phyloP scores from a whole-genome alignment of 2,113 vertebrate genomes.

The Mormyrus lacerda region DNA sequence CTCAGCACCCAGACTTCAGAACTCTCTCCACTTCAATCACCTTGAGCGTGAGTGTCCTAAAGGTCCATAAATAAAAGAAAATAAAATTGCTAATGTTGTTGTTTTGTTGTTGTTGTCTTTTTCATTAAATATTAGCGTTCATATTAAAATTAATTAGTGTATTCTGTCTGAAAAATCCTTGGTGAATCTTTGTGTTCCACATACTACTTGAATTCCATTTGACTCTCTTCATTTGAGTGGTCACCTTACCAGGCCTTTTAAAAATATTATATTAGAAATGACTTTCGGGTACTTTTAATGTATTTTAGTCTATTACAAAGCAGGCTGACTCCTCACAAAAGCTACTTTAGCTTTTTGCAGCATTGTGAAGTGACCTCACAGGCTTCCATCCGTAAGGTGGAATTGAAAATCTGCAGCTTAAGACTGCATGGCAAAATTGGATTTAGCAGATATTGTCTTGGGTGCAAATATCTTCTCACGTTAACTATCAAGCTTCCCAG shows the following conservation, averaged over 20 bases:
- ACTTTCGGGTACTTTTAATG: not conserved
- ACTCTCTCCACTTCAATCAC: not conserved
- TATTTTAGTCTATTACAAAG: not conserved
- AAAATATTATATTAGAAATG: not conserved
- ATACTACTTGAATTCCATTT: not conserved
- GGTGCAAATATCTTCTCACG: not conserved
- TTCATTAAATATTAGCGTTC: too few relatives aligned
- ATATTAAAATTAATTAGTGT: not conserved
- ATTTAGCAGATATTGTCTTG: conserved; percentile 6
- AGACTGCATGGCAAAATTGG: not conserved
- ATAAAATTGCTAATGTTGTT: not conserved
- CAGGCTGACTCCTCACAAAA: not conserved
- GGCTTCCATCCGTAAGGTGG: not conserved
- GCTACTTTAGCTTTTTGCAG: not conserved
- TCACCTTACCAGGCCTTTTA: not conserved
- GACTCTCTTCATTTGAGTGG: not conserved
- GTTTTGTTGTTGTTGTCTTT: not conserved
- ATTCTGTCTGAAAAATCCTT: not conserved
- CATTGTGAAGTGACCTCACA: not conserved
- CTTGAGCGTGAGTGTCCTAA: not conserved
- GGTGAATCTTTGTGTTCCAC: not conserved
- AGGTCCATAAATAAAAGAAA: not conserved
- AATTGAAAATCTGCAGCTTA: conserved; percentile 10
- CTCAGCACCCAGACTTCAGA: not conserved
- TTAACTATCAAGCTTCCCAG: not conserved